Base-by-base conservation (phyloP, 2,888 invertebrate genomes). In the Cylindroiulus punctatus region DNA sequence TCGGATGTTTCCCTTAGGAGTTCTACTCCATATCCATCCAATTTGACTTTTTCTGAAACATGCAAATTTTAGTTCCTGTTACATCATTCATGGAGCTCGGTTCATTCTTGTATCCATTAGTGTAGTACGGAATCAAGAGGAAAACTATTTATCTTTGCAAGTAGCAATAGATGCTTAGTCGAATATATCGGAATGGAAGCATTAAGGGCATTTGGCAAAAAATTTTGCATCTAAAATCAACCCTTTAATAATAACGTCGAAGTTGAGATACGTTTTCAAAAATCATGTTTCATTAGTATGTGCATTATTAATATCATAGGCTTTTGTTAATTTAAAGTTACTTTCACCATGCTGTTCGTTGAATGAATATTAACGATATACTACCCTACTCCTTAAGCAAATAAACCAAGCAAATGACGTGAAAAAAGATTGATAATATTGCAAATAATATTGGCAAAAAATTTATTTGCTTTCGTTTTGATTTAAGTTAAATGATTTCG, bases 31-130 rank as follows among this genome's bases (percentile, higher is more conserved):
- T 32, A 76, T 76, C 76, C 76, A 26, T 76, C 30, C 76, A 76
- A 76, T 76, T 76, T 76, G 76, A 76, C 30, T 76, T 76, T 76
- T 76, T 76, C 76, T 32, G 17, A 76, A 76, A 32, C 76, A 76
- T 76, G 76, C 76, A 76, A 76, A 76, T 76, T 30, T 76, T 76
- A 76, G 76, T 14, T 76, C 30, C 30, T 76, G 76, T 76, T 76
- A 76, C 76, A 76, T 76, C 76, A 76, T 76, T 76, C 30, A 76
- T 76, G 76, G 76, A 17, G 30, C 32, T 76, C 5, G 17, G 26
- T 76, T 30, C 76, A 32, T 26, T 76, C 76, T 30, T 14, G 14
- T 76, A 76, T 76, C 76, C 76, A 76, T 76, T 76, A 76, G 76
- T 76, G 76, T 14, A 76, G 30, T 76, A 32, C 76, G 30, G 12